Base-by-base conservation (phyloP, 2,888 invertebrate species). In the Chironomus tentans region DNA sequence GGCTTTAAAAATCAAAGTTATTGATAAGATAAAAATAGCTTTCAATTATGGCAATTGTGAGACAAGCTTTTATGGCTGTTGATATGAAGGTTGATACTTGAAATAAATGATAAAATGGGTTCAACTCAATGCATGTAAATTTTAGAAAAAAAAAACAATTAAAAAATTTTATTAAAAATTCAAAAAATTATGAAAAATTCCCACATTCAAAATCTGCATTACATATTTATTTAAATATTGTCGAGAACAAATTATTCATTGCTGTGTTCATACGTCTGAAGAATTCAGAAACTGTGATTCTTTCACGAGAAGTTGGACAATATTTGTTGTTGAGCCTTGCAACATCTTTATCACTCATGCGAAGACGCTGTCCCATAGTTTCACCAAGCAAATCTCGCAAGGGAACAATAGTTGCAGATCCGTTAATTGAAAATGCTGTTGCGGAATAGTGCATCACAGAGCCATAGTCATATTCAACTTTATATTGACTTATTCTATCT, bases 401-500 rank as follows among this genome's bases (percentile, higher is more conserved):
- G 2, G 85, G 82, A 3, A 82, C 79, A 68, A 85, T 85, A 1
- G 85, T 85, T 4, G 81, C 80, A 76, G 81, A 78, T 1, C 81
- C 81, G 78, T 84, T 82, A 74, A 80, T 82, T 0, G 85, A 82
- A 78, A 86, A 86, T 4, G 84, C 85, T 28, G 79, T 78, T 4
- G 80, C 80, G 48, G 83, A 82, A 78, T 86, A 86, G 77, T 86
- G 86, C 84, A 86, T 85, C 3, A 86, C 81, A 5, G 65, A 65
- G 74, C 87, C 86, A 82, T n/a, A n/a, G n/a, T n/a, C n/a, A n/a
- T n/a, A n/a, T n/a, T n/a, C n/a, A n/a, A n/a, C n/a, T n/a, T n/a
- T 89, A 80, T 85, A 90, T 24, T 86, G 88, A 71, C 87, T 83
- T 0, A 88, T 85, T 46, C 82, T 83, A 15, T 83, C 82, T 38